Evolutionary conservation across 92 coral and sea anemone genomes (phyloP), one percentile per base, ranked within the genome.

Genomic region (Micromussa lordhowensis): DNA sequence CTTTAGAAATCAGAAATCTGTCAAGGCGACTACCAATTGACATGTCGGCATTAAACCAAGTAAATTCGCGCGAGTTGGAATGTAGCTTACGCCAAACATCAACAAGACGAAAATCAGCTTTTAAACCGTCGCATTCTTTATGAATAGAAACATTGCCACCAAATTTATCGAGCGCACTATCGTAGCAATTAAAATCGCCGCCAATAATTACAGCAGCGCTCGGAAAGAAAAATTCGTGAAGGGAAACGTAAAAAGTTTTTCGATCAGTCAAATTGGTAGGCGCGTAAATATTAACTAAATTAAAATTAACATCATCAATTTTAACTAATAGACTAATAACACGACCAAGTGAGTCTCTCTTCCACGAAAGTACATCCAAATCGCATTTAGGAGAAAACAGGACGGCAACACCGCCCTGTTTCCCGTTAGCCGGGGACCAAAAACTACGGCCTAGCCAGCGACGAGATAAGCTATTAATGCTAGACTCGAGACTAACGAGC

Each of bases 251-350:
- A 44, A 70, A 91, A 14, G 3, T 40, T 8, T 63, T 70, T 10
- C 93, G 89, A n/a, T 85, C 86, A 35, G 77, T 36, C 1, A 76
- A 28, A 35, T 81, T 66, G 11, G 86, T 91, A 2, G 93, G 93
- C 3, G 90, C 90, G 36, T 86, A 81, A 4, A 91, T 61, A 35
- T 80, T 80, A 0, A 91, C 72, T 5, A 91, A 11, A 64, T 90
- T 90, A 1, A 79, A 0, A 18, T 7, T 15, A 21, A 68, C 26
- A 9, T 49, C 59, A 0, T 68, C 73, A 4, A 21, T 10, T 0
- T 15, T 21, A 19, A 75, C 2, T 10, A 66, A 17, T 3, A 87
- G 15, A 19, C 82, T 54, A 6, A 85, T 1, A 0, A 70, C 51
- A 0, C 93, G 79, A 17, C 90, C 93, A 1, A 57, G 75, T 3